Evolutionary conservation across 2,888 invertebrate genomes (phyloP), one percentile per base, ranked within the genome.

Genomic region (Leucozona laternaria): DNA sequence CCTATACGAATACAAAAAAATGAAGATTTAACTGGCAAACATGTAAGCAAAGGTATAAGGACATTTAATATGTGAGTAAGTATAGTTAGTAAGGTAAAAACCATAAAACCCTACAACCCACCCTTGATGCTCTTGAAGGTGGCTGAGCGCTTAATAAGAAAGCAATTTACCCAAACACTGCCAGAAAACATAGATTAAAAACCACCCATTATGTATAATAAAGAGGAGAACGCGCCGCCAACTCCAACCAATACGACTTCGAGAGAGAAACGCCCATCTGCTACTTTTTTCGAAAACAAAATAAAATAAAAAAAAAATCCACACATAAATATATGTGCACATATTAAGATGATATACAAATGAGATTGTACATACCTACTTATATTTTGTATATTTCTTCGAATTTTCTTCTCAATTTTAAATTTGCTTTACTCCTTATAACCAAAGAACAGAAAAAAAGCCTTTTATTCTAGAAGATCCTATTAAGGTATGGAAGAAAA

Each of bases 281-380:
- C 57, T 37, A 25, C 37, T 64, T 64, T 45, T 64, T 73, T 62
- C 22, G 13, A 8, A 64, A 60, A 60, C 53, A 25, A 25, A 25
- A 15, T 15, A 13, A 22, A 50, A 22, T 22, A 20, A 22, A 50
- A 48, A 20, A 50, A 17, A 73, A 45, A 55, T 68, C 15, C 75
- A 64, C 62, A 71, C 57, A 66, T 75, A 40, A 37, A 25, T 62
- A 57, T 50, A 53, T 76, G 58, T 55, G 73, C 85, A 64, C 73
- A 82, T 73, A 86, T 86, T 86, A 75, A 82, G 73, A 82, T 82
- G 82, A 86, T 81, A 82, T 82, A 86, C 85, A 86, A 86, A 86
- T 86, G 82, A 86, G 82, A 78, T 70, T 57, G 43, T 57, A 71
- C 53, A 71, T 57, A 58, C 68, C 22, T 45, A 45, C 43, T n/a